A percentile compares a stretch with the other conserved stretches of the same genome.
Conservation (phyloP, 2,113 vertebrate species). For the Salvator merianae region DNA sequence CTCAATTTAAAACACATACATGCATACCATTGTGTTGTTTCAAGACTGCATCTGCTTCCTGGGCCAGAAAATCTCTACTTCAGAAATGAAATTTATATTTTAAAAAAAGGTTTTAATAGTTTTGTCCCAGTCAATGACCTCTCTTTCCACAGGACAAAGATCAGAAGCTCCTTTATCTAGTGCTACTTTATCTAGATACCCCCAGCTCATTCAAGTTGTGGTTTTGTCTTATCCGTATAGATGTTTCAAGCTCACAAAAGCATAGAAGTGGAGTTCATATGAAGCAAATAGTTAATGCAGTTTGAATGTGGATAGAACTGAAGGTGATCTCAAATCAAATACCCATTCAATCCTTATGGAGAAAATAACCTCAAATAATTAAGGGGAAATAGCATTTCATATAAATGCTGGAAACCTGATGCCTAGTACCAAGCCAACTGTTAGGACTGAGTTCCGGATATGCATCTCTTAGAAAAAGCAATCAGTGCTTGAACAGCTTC, state of each 20-base stretch:
- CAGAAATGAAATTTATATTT: too few relatives aligned
- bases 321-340: background rate
- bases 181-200: too few relatives aligned
- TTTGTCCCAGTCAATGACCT: too few relatives aligned
- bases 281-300: background rate
- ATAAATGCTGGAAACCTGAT: background rate
- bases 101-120: too few relatives aligned
- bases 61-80: too few relatives aligned
- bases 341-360: background rate
- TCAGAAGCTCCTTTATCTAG: too few relatives aligned
- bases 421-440: constrained; percentile 20
- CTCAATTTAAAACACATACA: background rate
- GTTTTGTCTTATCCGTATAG: background rate
- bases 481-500: constrained; percentile 27
- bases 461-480: background rate
- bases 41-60: too few relatives aligned
- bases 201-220: too few relatives aligned
- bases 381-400: constrained; percentile 4
- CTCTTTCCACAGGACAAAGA: too few relatives aligned
- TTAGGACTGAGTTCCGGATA: background rate
- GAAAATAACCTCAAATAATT: background rate
- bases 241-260: background rate
- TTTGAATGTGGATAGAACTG: background rate
- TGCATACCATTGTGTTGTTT: too few relatives aligned
- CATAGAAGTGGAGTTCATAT: background rate